Evolutionary conservation across 23 tunicate species (phyloP), one percentile per base, ranked within the genome.

Genomic region (Trididemnum nubilum): DNA sequence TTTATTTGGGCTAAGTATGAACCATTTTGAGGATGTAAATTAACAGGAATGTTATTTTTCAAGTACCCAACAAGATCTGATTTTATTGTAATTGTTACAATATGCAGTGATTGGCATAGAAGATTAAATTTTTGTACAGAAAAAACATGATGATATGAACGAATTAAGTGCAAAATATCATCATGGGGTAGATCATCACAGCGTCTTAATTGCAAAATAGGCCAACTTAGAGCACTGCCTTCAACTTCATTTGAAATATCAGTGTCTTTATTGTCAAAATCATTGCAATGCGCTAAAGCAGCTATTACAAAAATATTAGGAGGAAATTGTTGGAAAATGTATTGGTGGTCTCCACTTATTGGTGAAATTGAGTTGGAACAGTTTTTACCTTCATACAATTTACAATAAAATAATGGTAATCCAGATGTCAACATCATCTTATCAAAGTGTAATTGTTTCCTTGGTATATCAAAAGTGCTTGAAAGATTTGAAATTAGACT

Each of bases 361-460:
- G 74, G 18, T 5, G 7, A 30, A 3, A 38, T 4, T 5, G 7
- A 31, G 7, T 31, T n/a, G 7, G 38, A 33, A 33, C 74, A 67
- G 4, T 5, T 67, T 31, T 33, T 61, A 3, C n/a, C 28, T 21
- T 61, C 4, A 26, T 12, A 33, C 2, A 31, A 33, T 3, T 67
- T 67, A n/a, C 74, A 67, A 33, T 67, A 67, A 24, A 3, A 33
- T n/a, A 32, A 5, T 67, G 74, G 74, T 38, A 67, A 67, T 5
- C 74, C 74, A 31, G 74, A 67, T 5, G 38, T 31, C 9, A n/a
- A 31, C 38, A 67, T n/a, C 38, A 31, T 67, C 2, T 33, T 24
- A 33, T 67, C 74, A 33, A 67, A 4, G 4, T 12, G 18, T 4
- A 67, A 67, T 4, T 7, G 2, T 7, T 67, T 12, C 31, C 31